Base-by-base conservation (phyloP, 2,113 vertebrate species). In the Stictonetta naevosa region DNA sequence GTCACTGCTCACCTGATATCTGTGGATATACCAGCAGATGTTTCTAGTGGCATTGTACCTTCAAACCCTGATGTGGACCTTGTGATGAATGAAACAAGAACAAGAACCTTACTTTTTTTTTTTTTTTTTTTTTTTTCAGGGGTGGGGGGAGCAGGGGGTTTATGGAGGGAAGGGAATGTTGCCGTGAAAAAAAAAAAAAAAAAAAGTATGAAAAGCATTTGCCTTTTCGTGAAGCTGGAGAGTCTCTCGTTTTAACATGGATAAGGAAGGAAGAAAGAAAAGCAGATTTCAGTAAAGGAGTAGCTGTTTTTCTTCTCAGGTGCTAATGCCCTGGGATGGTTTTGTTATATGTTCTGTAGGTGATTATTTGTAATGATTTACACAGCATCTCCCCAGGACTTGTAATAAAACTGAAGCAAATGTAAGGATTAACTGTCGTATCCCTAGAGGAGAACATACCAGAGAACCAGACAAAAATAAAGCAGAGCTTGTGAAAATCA, bases 281-380 rank as follows among this genome's bases (percentile, higher is more conserved):
- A 74, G 48, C 18, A 80, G 29, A 83, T 68, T 86, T 93, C 31
- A 44, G 23, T 40, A 20, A 86, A 81, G 44, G 26, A 76, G 40
- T 26, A 83, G 29, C 40, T 84, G 44, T 2, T 83, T 80, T 86
- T 74, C 52, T 71, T 81, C 59, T 84, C 38, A 34, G 58, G 3
- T 79, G 31, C 86, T 88, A 31, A 69, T 60, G 50, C 71, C 29
- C 46, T 60, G 33, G 23, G 3, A 88, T 58, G 52, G 56, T 28
- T 86, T 82, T 95, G 20, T 56, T 74, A 3, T 46, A 21, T 53
- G 10, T 83, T 83, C 22, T 60, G 2, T 33, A 85, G 25, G 22
- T 69, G 29, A 48, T 88, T n/a, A 60, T 88, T 86, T 86, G 15
- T 77, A 83, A 42, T 20, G 22, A 46, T 69, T 86, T 86, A 83